These are phyloP conservation scores for Drosophila trapezifrons DNA, from an alignment of 1,140 invertebrate genomes.

Conservation along the genomic window DNA sequence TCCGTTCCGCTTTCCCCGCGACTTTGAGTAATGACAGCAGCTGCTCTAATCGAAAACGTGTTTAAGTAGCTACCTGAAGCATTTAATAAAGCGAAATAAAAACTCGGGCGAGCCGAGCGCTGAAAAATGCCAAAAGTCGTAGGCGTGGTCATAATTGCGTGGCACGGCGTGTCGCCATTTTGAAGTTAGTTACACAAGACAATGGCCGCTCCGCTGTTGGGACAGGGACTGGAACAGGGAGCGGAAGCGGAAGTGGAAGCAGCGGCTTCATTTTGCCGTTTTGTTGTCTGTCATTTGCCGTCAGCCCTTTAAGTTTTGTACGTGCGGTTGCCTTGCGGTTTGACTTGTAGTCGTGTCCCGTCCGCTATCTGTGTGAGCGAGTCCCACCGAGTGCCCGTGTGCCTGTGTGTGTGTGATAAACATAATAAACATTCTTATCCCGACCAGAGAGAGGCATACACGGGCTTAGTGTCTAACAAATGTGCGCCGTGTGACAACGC, in stretches of 20 bases:
- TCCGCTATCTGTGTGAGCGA: conserved; percentile 22
- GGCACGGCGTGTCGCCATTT: conserved; percentile 44
- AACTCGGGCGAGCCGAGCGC: conserved; percentile 24
- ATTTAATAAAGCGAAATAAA: conserved; percentile 73
- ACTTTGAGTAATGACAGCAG: conserved; percentile 68
- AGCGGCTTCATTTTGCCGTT: conserved; percentile 59
- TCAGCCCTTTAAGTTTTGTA: conserved; percentile 67
- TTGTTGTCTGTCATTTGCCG: conserved; percentile 67
- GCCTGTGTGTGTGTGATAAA: conserved; percentile 61
- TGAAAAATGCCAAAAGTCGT: conserved; percentile 38
- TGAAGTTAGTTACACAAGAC: conserved; percentile 52
- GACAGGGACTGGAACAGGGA: background rate
- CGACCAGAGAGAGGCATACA: conserved; percentile 64
- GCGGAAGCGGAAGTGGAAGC: conserved; percentile 15
- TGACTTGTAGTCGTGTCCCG: conserved; percentile 44
- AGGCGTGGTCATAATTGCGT: conserved; percentile 55
- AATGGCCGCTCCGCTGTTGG: conserved; percentile 33
- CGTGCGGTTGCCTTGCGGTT: conserved; percentile 77
- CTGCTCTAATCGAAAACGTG: conserved; percentile 81
- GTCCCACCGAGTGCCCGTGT: conserved; percentile 15
- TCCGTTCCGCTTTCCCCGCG: conserved; percentile 3
- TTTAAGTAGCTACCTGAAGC: conserved; percentile 78
- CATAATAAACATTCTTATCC: conserved; percentile 78
- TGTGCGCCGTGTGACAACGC: conserved; percentile 77
- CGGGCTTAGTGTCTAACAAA: conserved; percentile 79